Evolutionary conservation across 2,888 invertebrate species (phyloP), one percentile per base, ranked within the genome.

Genomic region (Acleris laterana): DNA sequence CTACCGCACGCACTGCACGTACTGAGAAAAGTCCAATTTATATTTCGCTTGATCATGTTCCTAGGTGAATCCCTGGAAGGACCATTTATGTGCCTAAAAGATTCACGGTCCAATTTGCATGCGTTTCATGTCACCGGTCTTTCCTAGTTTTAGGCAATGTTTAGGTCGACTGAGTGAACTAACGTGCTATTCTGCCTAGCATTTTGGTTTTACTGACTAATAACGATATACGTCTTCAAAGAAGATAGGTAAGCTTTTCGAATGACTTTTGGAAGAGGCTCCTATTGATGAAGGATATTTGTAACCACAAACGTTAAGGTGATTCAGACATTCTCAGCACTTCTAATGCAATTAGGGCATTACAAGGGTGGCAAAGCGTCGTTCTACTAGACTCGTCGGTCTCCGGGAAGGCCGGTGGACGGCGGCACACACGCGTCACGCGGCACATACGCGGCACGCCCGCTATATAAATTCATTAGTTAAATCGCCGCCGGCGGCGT

Each of bases 401-500:
- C 64, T 65, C 60, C 46, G 16, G 60, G 62, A 66, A 67, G 68
- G 66, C 68, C 68, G 68, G 71, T 72, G 72, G 74, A 74, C 73
- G 72, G 55, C 62, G 62, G 65, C 59, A 63, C 59, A 82, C 81
- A 80, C 84, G 84, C 86, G 38, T 11, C 38, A 38, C 13, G 9
- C 86, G 38, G 38, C 38, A 38, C 13, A 38, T 38, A 38, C 38
- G 84, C 85, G 82, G 84, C 83, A 83, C 81, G 84, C 86, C 90
- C 88, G 90, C 91, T 93, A 93, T 93, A 93, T 93, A 93, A 93
- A 93, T 93, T 93, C 93, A 93, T 93, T 93, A 93, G 93, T 93
- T 89, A 93, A 93, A 93, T 93, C 91, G 90, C 90, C 88, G 90
- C 87, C 88, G 92, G 93, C 93, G 89, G 90, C 91, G 85, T 88